These are phyloP conservation scores for Morus bassanus DNA, from an alignment of 2,797 vertebrate species.

Conservation along the genomic window DNA sequence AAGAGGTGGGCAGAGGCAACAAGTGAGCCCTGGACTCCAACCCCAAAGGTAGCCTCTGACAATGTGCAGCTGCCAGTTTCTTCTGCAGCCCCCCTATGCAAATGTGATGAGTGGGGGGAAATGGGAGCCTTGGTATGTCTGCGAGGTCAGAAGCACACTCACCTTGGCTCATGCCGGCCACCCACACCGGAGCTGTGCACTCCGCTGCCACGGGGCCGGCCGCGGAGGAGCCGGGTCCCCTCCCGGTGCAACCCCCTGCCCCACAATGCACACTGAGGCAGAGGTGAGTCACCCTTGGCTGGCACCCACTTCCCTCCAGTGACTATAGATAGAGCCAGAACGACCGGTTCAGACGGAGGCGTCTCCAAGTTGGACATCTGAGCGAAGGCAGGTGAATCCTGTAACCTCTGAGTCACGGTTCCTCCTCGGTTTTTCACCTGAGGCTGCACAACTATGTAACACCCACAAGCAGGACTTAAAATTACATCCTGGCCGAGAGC, in stretches of 20 bases:
- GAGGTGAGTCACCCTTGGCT: not conserved
- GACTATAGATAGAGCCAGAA: not conserved
- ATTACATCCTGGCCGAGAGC: not conserved
- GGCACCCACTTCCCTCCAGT: not conserved
- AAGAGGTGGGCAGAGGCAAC: not conserved
- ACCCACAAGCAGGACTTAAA: not conserved
- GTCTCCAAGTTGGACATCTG: not conserved
- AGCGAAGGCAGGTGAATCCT: not conserved
- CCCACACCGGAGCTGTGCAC: rapidly evolving
- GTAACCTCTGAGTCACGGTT: not conserved
- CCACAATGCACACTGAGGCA: rapidly evolving
- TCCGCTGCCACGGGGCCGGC: rapidly evolving
- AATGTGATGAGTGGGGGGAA: rapidly evolving
- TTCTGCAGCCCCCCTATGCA: not conserved
- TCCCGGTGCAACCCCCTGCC: not conserved
- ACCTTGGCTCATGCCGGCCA: not conserved
- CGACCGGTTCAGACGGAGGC: rapidly evolving
- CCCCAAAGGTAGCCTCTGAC: not conserved
- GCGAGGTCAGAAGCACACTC: not conserved
- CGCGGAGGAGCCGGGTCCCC: rapidly evolving
- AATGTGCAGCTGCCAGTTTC: not conserved
- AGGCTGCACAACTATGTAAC: not conserved
- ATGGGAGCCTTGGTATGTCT: rapidly evolving
- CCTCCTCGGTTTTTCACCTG: not conserved
- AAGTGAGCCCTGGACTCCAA: rapidly evolving